A percentile compares a stretch with the other conserved stretches of the same genome.
phyloP scores from a whole-genome alignment of 2,888 invertebrate genomes.

The Hydrotaea cyrtoneurina region DNA sequence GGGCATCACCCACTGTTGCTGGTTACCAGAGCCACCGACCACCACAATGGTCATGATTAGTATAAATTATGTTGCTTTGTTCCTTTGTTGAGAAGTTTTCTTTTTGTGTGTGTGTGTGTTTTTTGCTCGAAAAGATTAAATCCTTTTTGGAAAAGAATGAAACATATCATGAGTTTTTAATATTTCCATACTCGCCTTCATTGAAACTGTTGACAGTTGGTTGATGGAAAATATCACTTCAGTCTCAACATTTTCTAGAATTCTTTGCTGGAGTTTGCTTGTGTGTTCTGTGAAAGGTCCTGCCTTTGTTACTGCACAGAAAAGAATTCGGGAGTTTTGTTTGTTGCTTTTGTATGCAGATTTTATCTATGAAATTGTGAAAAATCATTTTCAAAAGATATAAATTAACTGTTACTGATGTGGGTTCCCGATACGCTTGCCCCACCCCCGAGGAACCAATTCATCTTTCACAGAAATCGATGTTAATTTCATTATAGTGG shows the following conservation, averaged over 20 bases:
- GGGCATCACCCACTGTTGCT: constrained; percentile 47
- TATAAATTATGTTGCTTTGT: constrained; percentile 52
- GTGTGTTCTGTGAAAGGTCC: constrained; percentile 10
- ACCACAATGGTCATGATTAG: constrained; percentile 52
- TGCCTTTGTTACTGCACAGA: background rate
- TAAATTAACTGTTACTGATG: constrained; percentile 31
- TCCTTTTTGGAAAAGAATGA: constrained; percentile 41
- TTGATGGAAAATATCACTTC: constrained; percentile 53
- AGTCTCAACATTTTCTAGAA: constrained; percentile 52
- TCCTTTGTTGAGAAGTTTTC: constrained; percentile 17
- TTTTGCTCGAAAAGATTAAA: constrained; percentile 28
- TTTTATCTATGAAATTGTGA: constrained; percentile 52
- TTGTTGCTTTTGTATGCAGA: constrained; percentile 13
- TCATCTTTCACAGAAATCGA: constrained; percentile 14
- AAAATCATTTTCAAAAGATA: constrained; percentile 26
- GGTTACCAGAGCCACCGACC: constrained; percentile 19
- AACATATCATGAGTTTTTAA: constrained; percentile 48
- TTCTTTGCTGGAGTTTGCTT: constrained; percentile 43
- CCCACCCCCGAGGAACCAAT: background rate
- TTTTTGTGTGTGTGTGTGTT: background rate
- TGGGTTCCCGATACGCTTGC: background rate
- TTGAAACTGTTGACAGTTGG: constrained; percentile 58
- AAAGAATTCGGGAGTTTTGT: too few species aligned
- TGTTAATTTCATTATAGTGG: constrained; percentile 10
- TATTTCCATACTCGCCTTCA: constrained; percentile 34